phyloP scores from a whole-genome alignment of 2,888 invertebrate genomes.

The Clusia tigrina region DNA sequence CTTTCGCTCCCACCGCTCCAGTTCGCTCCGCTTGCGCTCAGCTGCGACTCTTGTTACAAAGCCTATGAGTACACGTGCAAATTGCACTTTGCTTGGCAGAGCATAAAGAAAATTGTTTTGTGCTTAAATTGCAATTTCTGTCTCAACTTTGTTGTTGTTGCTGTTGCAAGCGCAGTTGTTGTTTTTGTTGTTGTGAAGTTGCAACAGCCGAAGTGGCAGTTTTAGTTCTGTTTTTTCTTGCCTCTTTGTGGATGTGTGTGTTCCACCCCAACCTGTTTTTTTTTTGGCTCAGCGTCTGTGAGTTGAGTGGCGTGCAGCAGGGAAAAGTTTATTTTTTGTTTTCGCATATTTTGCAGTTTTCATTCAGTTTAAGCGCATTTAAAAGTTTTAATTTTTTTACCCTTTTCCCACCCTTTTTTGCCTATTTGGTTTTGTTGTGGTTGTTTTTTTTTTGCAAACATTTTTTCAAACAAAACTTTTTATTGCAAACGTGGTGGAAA shows the following conservation, averaged over 20 bases:
- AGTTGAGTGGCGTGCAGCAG: background rate
- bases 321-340: constrained; percentile 9
- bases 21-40: no score
- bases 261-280: no score
- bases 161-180: no score
- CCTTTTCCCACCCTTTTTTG: background rate
- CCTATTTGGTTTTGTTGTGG: background rate
- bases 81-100: background rate
- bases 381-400: constrained; percentile 3
- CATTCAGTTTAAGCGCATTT: background rate
- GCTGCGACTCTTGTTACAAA: no score
- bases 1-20: no score
- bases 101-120: background rate
- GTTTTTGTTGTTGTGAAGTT: background rate
- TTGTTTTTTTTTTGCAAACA: background rate
- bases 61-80: background rate
- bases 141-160: background rate
- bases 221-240: background rate
- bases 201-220: background rate
- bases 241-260: background rate
- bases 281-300: background rate
- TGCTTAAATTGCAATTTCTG: background rate
- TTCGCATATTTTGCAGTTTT: constrained; percentile 2
- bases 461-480: no score
- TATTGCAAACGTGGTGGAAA: no score